phyloP scores from a whole-genome alignment of 2,113 vertebrate genomes.

The Prolemur simus region DNA sequence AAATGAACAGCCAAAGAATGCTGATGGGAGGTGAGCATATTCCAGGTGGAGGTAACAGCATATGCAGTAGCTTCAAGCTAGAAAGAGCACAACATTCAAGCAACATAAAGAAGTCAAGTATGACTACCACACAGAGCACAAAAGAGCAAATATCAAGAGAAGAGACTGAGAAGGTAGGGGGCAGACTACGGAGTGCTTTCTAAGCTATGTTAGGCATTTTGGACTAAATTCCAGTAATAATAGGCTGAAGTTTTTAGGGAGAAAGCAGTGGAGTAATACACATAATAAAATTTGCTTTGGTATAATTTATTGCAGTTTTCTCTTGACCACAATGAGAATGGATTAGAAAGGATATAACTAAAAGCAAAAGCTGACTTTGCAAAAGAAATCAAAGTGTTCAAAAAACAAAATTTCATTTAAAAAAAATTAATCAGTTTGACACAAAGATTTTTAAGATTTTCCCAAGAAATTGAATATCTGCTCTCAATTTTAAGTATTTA shows the following conservation, averaged over 20 bases:
- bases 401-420: conserved; percentile 20
- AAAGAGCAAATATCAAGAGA: background rate
- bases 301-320: conserved; percentile 19
- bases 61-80: background rate
- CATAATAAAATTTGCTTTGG: background rate
- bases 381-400: background rate
- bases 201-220: background rate
- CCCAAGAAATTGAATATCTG: background rate
- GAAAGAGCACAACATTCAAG: background rate
- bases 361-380: conserved; percentile 49
- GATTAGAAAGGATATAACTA: background rate
- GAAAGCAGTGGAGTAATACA: background rate
- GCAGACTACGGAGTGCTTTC: background rate
- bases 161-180: background rate
- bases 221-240: background rate
- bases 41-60: background rate
- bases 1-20: conserved; percentile 17
- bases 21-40: background rate
- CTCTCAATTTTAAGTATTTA: conserved; percentile 45
- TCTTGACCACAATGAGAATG: background rate
- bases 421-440: background rate
- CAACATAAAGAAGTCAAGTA: background rate
- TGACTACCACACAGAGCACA: background rate
- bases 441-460: background rate
- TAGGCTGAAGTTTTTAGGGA: background rate